These are phyloP conservation scores for Drosophila anceps DNA, from an alignment of 2,888 invertebrate genomes.

Conservation along the genomic window DNA sequence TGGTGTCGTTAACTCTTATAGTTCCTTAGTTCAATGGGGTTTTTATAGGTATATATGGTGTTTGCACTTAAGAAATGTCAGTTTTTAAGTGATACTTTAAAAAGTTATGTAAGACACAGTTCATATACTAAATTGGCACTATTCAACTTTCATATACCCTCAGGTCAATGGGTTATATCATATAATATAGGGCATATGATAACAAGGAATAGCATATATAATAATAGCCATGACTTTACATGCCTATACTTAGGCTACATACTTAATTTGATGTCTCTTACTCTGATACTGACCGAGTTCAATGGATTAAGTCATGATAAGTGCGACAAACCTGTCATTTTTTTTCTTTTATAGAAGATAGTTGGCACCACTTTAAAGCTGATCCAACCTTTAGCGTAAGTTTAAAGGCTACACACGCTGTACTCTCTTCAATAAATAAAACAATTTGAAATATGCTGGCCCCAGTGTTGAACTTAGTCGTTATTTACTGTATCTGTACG, in stretches of 20 bases:
- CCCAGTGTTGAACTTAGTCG: constrained; percentile 41
- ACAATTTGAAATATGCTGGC: constrained; percentile 21
- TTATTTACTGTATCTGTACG: constrained; percentile 44
- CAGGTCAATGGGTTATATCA: not conserved
- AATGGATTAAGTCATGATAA: not conserved
- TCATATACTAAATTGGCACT: too few species aligned
- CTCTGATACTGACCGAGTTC: not conserved
- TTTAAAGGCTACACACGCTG: not conserved
- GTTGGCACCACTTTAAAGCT: not conserved
- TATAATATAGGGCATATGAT: not conserved
- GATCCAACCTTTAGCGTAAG: not conserved
- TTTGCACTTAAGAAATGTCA: not conserved
- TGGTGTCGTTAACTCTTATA: not conserved
- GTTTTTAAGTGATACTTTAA: not conserved
- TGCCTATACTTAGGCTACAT: not conserved
- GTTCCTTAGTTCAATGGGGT: not conserved
- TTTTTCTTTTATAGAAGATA: not conserved
- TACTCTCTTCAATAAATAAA: constrained; percentile 16
- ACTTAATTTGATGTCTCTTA: not conserved
- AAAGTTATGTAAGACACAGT: too few species aligned
- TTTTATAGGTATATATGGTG: too few species aligned
- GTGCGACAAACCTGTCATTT: not conserved
- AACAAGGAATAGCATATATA: not conserved
- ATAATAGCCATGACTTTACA: too few species aligned
- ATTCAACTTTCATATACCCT: too few species aligned